phyloP scores from a whole-genome alignment of 2,888 invertebrate genomes.

The Capitulum mitella region DNA sequence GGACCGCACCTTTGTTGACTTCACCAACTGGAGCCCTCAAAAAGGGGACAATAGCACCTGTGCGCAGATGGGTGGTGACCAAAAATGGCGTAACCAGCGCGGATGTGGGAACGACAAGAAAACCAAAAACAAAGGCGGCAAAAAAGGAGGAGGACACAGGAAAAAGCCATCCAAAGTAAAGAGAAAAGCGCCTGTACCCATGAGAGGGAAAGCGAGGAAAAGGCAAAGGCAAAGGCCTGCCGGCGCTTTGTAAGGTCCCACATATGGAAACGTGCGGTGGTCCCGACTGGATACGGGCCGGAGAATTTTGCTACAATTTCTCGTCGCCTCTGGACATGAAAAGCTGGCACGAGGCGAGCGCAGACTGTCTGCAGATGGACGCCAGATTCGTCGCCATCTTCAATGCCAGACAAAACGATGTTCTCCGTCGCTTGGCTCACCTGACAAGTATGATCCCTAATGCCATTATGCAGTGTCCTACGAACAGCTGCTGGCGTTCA shows the following conservation, averaged over 20 bases:
- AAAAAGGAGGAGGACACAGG: not conserved
- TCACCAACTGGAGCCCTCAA: not conserved
- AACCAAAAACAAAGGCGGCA: not conserved
- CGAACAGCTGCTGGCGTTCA: too few species aligned
- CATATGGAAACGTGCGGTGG: conserved; percentile 8
- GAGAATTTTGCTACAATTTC: conserved; percentile 14
- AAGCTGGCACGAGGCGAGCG: not conserved
- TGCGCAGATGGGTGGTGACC: not conserved
- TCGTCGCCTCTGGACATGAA: not conserved
- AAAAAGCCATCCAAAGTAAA: not conserved
- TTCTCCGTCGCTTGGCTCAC: not conserved
- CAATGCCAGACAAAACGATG: not conserved
- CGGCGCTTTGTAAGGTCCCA: not conserved
- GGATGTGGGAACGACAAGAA: not conserved
- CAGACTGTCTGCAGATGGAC: not conserved
- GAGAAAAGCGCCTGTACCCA: too few species aligned
- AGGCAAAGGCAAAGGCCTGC: not conserved
- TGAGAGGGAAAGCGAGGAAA: too few species aligned
- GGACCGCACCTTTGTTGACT: not conserved
- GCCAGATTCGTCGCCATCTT: not conserved
- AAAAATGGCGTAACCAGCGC: not conserved
- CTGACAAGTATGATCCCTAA: not conserved
- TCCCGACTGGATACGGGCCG: conserved; percentile 1
- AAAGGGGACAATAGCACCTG: not conserved
- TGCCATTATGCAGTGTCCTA: too few species aligned